Conservation (phyloP, 2,797 vertebrate genomes). For the Xenentodon cancila region DNA sequence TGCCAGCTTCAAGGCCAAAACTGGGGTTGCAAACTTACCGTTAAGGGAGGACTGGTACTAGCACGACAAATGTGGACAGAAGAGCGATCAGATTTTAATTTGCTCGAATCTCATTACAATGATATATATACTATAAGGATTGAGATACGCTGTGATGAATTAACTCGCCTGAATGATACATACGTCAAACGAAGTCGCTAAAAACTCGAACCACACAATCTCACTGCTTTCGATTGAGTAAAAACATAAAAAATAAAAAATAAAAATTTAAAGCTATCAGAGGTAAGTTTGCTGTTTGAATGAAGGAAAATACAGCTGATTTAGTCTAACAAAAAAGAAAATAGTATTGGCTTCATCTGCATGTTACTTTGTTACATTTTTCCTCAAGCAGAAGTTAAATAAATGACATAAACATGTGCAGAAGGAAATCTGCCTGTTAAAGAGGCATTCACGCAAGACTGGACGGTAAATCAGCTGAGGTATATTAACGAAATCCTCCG, state of each 20-base stretch:
- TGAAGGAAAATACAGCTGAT: background rate
- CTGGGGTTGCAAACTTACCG: slow-evolving; percentile 35
- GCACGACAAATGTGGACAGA: slow-evolving; percentile 29
- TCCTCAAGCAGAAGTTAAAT: no score
- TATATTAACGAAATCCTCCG: no score
- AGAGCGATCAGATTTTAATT: slow-evolving; percentile 55
- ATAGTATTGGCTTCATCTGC: no score
- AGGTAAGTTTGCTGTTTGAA: slow-evolving; percentile 2
- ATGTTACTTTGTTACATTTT: no score
- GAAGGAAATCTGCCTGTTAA: no score
- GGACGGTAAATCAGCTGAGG: no score
- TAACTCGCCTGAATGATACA: slow-evolving; percentile 41
- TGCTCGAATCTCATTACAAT: slow-evolving; percentile 53
- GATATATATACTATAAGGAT: slow-evolving; percentile 64
- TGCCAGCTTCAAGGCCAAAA: slow-evolving; percentile 50
- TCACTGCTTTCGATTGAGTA: slow-evolving; percentile 13
- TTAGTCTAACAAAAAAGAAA: no score
- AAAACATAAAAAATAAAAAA: background rate
- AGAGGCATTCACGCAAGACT: no score
- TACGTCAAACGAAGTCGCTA: slow-evolving; percentile 14
- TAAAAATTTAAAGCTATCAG: background rate
- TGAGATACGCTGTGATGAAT: slow-evolving; percentile 51
- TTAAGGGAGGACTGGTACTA: slow-evolving; percentile 27
- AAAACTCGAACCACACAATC: background rate
- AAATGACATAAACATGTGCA: no score